Percentiles rank a stretch among this genome's conserved stretches.
phyloP scores from a whole-genome alignment of 2,888 invertebrate species.

The Ashinkailepas kermadecensis region DNA sequence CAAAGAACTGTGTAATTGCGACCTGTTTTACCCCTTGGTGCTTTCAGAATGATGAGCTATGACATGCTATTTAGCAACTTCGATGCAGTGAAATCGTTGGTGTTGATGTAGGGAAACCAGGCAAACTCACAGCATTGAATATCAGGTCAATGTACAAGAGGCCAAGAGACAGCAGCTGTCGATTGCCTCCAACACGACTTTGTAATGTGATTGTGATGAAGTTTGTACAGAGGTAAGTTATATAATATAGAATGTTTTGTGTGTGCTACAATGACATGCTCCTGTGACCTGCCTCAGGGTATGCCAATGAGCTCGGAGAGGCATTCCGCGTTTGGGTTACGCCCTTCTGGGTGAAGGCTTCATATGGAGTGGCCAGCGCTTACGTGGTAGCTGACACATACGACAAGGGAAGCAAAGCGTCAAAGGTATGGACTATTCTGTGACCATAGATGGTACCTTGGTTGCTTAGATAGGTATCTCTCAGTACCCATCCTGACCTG shows the following conservation, averaged over 20 bases:
- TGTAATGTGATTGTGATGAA: not conserved
- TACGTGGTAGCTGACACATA: conserved; percentile 82
- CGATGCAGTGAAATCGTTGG: no score
- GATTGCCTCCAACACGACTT: not conserved
- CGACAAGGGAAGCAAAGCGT: conserved; percentile 62
- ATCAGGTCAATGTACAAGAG: not conserved
- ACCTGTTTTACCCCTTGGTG: no score
- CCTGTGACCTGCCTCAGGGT: conserved; percentile 56
- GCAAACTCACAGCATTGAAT: not conserved
- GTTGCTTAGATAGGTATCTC: no score
- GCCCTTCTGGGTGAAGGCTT: conserved; percentile 51
- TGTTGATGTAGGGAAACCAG: no score
- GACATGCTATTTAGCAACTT: no score
- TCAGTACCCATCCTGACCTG: no score
- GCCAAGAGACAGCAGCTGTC: not conserved
- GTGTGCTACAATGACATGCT: conserved; percentile 10
- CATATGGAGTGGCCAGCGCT: conserved; percentile 71
- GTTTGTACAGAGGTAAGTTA: not conserved
- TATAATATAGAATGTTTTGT: not conserved
- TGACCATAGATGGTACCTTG: not conserved
- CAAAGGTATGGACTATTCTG: conserved; percentile 36
- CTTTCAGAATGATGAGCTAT: no score
- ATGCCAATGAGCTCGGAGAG: conserved; percentile 94
- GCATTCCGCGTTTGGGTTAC: conserved; percentile 65
- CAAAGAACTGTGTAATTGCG: no score